phyloP scores from a whole-genome alignment of 2,888 invertebrate species.

The Pheosia gnoma region DNA sequence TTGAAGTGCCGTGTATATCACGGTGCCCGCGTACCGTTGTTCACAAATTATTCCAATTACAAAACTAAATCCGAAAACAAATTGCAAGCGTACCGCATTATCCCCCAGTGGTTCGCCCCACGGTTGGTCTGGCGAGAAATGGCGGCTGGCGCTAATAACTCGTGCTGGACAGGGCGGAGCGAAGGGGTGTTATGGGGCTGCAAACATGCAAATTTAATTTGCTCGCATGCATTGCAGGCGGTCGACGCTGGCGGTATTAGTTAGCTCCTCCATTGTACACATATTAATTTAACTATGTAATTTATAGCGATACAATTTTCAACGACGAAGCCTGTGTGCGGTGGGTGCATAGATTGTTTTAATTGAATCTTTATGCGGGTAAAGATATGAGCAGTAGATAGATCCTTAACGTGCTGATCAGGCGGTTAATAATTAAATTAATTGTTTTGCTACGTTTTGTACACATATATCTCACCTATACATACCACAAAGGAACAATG shows the following conservation, averaged over 20 bases:
- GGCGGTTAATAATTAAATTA: constrained; percentile 22
- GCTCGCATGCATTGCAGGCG: constrained; percentile 66
- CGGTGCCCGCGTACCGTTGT: constrained; percentile 9
- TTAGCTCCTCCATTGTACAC: constrained; percentile 71
- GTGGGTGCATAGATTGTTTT: constrained; percentile 72
- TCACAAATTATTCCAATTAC: constrained; percentile 43
- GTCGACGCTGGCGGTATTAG: constrained; percentile 65
- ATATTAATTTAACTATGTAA: constrained; percentile 79
- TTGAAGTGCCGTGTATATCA: constrained; percentile 11
- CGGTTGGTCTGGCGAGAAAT: constrained; percentile 56
- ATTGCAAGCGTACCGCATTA: constrained; percentile 51
- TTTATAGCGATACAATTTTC: constrained; percentile 65
- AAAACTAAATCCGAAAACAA: constrained; percentile 50
- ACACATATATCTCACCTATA: background rate
- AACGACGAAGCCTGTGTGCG: constrained; percentile 46
- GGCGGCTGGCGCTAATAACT: constrained; percentile 58
- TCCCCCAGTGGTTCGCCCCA: constrained; percentile 44
- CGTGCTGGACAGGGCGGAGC: constrained; percentile 49
- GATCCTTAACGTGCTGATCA: constrained; percentile 15
- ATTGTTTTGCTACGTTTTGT: background rate
- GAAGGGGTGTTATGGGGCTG: constrained; percentile 66
- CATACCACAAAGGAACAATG: background rate
- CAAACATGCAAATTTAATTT: constrained; percentile 81
- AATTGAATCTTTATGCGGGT: constrained; percentile 81
- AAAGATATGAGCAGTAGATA: constrained; percentile 25